Percentiles rank a stretch among this genome's conserved stretches.
Conservation (phyloP, 2,113 vertebrate genomes). For the Capreolus pygargus region DNA sequence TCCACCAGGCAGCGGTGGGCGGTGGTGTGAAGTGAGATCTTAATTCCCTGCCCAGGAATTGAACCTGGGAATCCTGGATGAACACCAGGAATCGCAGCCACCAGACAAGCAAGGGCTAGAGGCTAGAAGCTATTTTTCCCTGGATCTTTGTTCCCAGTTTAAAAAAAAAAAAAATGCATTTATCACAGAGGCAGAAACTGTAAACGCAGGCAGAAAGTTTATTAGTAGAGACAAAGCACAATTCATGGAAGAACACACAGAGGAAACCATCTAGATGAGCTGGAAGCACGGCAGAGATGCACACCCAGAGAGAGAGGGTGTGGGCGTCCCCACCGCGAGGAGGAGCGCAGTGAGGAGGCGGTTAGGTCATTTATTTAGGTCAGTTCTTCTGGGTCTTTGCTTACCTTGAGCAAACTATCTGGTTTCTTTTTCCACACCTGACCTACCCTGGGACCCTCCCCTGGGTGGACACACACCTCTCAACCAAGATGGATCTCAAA, state of each 20-base stretch:
- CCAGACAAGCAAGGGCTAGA: background rate
- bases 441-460: background rate
- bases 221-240: background rate
- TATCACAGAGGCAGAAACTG: background rate
- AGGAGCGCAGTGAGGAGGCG: background rate
- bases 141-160: background rate
- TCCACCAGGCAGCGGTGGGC: background rate
- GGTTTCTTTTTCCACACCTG: background rate
- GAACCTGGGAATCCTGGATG: background rate
- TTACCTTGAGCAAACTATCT: background rate
- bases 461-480: background rate
- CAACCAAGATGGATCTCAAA: background rate
- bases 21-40: background rate
- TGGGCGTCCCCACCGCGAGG: background rate
- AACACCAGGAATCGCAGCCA: background rate
- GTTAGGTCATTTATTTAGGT: background rate
- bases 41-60: background rate
- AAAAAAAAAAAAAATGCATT: background rate
- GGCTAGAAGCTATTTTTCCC: background rate
- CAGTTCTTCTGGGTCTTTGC: background rate
- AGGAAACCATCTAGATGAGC: accelerated
- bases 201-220: background rate
- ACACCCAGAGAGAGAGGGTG: background rate
- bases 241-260: background rate
- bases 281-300: background rate